These are phyloP conservation scores for Acrobasis suavella DNA, from an alignment of 2,888 invertebrate species.

Conservation along the genomic window DNA sequence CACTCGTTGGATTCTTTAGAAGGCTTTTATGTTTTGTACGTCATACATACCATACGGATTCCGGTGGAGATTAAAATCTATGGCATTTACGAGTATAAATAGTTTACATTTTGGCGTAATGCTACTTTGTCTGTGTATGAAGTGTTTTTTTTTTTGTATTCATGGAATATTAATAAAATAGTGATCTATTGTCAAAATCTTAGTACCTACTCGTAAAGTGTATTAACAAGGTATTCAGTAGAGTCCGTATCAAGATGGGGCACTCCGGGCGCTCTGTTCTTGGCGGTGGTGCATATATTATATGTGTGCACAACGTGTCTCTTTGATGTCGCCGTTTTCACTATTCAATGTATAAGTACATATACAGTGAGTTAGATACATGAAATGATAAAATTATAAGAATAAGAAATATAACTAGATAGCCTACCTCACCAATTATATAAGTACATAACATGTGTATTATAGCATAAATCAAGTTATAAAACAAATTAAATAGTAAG, in stretches of 20 bases:
- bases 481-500: too few relatives aligned
- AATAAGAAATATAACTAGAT: too few relatives aligned
- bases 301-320: conserved; percentile 40
- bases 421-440: too few relatives aligned
- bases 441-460: too few relatives aligned
- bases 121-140: background rate
- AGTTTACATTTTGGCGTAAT: background rate
- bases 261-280: conserved; percentile 50
- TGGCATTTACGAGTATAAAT: background rate
- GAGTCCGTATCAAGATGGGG: conserved; percentile 39
- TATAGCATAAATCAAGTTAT: too few relatives aligned
- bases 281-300: conserved; percentile 43
- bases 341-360: conserved; percentile 50
- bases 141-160: too few relatives aligned
- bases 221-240: background rate
- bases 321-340: conserved; percentile 63
- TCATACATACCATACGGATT: conserved; percentile 27
- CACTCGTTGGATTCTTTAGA: conserved; percentile 1
- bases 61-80: background rate
- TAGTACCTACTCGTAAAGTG: background rate
- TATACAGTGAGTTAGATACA: too few relatives aligned
- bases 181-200: too few relatives aligned
- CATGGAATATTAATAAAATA: too few relatives aligned
- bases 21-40: conserved; percentile 8
- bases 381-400: too few relatives aligned